Percentiles rank a stretch among this genome's conserved stretches.
Evolutionary conservation across 2,888 invertebrate genomes (phyloP).

Genomic region (Pachymerium ferrugineum): DNA sequence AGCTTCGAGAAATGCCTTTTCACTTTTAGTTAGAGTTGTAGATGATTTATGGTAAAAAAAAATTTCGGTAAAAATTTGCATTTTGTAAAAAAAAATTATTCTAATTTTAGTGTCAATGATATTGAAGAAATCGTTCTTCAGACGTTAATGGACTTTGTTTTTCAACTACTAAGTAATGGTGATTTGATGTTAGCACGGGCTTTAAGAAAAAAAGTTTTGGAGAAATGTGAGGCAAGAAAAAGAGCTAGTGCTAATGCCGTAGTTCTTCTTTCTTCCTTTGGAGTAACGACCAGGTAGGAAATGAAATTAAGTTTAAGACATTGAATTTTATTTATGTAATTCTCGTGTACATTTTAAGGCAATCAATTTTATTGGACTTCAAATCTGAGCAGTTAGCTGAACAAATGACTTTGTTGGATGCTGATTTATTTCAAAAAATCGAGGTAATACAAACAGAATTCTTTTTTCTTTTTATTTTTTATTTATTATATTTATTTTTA

Average conservation of each 20-base stretch:
- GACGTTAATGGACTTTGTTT: slow-evolving; percentile 86
- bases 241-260: slow-evolving; percentile 52
- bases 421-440: slow-evolving; percentile 89
- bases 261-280: slow-evolving; percentile 52
- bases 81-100: neutral
- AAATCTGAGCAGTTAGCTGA: slow-evolving; percentile 93
- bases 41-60: slow-evolving; percentile 86
- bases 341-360: slow-evolving; percentile 42
- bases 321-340: slow-evolving; percentile 20
- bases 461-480: neutral
- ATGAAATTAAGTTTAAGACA: neutral
- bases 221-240: slow-evolving; percentile 63
- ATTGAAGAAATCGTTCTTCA: slow-evolving; percentile 71
- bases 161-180: slow-evolving; percentile 83
- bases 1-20: slow-evolving; percentile 79
- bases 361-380: slow-evolving; percentile 74
- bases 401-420: slow-evolving; percentile 95
- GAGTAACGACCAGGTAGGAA: slow-evolving; percentile 54
- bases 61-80: neutral
- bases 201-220: slow-evolving; percentile 79
- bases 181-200: slow-evolving; percentile 88
- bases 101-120: slow-evolving; percentile 65
- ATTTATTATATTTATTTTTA: neutral
- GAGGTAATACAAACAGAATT: slow-evolving; percentile 53
- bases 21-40: slow-evolving; percentile 86